These are phyloP conservation scores for Drosophila parabipectinata DNA, from an alignment of 1,140 invertebrate genomes.

Conservation along the genomic window DNA sequence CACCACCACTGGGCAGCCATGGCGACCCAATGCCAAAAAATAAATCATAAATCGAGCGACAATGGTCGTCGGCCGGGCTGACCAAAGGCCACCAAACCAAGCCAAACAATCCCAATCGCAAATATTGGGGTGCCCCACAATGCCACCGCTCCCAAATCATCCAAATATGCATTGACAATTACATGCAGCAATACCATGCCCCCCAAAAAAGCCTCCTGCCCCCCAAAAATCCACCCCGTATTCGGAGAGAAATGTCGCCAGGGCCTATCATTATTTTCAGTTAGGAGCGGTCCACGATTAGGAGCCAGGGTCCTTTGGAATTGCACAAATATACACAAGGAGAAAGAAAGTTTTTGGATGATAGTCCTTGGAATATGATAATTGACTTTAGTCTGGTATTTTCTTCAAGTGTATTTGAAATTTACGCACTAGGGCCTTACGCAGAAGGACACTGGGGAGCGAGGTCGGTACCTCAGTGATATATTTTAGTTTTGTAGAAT, in stretches of 20 bases:
- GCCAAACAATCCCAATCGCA: conserved; percentile 54
- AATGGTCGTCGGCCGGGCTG: conserved; percentile 36
- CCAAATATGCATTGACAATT: conserved; percentile 78
- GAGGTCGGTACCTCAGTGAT: conserved; percentile 41
- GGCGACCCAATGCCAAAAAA: conserved; percentile 49
- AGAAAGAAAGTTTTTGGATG: not conserved
- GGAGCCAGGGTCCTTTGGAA: conserved; percentile 59
- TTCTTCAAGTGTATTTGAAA: conserved; percentile 13
- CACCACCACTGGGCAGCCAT: conserved; percentile 12
- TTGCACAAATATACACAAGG: conserved; percentile 49
- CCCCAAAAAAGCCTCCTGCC: not conserved
- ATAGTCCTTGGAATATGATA: no score
- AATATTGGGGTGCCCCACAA: not conserved
- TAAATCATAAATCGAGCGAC: conserved; percentile 77
- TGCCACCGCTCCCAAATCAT: conserved; percentile 3
- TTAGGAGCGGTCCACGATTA: conserved; percentile 47
- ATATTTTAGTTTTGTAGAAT: conserved; percentile 75
- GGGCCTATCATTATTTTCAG: conserved; percentile 76
- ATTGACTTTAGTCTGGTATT: not conserved
- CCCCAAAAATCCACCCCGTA: not conserved
- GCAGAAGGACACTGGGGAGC: not conserved
- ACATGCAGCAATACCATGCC: conserved; percentile 41
- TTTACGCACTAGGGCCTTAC: conserved; percentile 41
- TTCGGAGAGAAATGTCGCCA: conserved; percentile 28
- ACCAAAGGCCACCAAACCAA: conserved; percentile 29